A percentile compares a stretch with the other conserved stretches of the same genome.
phyloP scores from a whole-genome alignment of 2,888 invertebrate genomes.

The Nowickia ferox region DNA sequence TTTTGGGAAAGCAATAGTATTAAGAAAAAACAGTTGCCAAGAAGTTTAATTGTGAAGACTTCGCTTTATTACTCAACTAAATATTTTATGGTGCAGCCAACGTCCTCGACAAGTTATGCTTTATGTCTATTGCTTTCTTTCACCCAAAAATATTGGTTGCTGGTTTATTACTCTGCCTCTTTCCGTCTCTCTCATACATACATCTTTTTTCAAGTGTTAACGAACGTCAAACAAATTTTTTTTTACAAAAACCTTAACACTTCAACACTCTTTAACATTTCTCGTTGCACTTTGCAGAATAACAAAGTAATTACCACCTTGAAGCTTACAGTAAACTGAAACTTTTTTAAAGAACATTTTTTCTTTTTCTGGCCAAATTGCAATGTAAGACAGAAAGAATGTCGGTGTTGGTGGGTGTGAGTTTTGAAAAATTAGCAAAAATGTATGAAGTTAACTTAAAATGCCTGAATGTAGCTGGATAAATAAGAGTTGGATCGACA shows the following conservation, averaged over 20 bases:
- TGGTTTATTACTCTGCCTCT: neutral
- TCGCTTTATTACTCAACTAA: too few species aligned
- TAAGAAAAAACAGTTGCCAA: too few species aligned
- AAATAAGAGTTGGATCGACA: neutral
- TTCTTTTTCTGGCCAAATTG: constrained; percentile 7
- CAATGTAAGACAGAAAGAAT: constrained; percentile 4
- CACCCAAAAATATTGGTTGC: neutral
- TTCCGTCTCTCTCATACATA: neutral
- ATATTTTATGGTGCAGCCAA: too few species aligned
- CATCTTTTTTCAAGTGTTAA: constrained; percentile 23
- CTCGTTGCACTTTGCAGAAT: constrained; percentile 58
- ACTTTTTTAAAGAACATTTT: constrained; percentile 17
- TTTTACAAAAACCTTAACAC: constrained; percentile 72
- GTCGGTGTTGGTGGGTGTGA: constrained; percentile 7
- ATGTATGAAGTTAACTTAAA: neutral
- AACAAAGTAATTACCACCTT: constrained; percentile 70
- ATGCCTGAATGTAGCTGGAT: neutral
- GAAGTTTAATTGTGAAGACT: too few species aligned
- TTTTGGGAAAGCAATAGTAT: too few species aligned
- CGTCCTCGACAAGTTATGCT: too few species aligned
- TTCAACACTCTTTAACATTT: constrained; percentile 72
- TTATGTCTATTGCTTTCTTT: too few species aligned
- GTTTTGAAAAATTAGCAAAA: constrained; percentile 24
- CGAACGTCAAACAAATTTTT: constrained; percentile 67
- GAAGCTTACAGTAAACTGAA: constrained; percentile 51